Evolutionary conservation across 2,113 vertebrate species (phyloP), one percentile per base, ranked within the genome.

Genomic region (Dipodomys ordii): DNA sequence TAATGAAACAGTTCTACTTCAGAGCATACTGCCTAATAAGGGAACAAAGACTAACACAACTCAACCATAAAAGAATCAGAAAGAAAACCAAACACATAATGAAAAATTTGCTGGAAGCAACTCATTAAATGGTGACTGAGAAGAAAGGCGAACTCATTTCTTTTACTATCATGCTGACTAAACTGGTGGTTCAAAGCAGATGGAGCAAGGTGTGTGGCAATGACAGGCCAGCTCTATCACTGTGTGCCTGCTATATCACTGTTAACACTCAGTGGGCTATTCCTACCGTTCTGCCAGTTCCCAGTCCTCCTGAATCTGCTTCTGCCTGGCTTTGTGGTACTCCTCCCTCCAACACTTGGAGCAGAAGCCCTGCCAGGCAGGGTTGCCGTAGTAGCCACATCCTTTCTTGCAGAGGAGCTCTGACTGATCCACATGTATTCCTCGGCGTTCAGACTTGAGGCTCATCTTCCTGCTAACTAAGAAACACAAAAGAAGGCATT

Each of bases 281-380:
- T 67, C 95, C 97, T 98, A 99, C 99, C 99, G 97, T 96, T 99
- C 99, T 71, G 99, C 99, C 69, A 99, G 98, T 77, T 99, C 99
- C 98, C 99, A 98, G 27, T 99, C 99, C 89, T 99, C 99, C 92
- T 99, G 99, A 71, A 99, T 99, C 98, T 99, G 99, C 92, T 98
- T 99, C 98, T 99, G 98, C 96, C 98, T 98, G 68, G 98, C 98
- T 97, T 98, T 98, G 80, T 99, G 99, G 96, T 99, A 99, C 90
- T 99, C 99, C 91, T 99, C 99, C 88, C 99, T 98, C 99, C 99
- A 99, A 97, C 99, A 99, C 97, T 99, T 99, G 90, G 99, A 99
- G 97, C 99, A 99, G 84, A 99, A 99, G 10, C 99, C 99, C 90
- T 99, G 98, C 99, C 99, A 99, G 23, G 98, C 98, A 7, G 98